Conservation (phyloP, 2,888 invertebrate species). For the Polyploca ridens region DNA sequence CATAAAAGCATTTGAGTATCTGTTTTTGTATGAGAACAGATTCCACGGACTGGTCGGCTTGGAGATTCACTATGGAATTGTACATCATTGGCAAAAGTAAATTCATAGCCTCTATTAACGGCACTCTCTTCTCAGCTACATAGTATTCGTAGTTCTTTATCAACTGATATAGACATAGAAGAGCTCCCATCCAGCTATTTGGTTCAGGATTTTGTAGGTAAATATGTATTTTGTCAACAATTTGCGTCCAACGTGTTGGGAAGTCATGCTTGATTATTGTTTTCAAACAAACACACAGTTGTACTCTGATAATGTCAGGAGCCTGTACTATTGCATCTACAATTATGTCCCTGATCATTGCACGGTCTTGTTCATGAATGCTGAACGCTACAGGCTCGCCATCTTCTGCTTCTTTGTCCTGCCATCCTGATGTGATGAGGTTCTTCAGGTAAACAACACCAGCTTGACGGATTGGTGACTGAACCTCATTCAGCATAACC, state of each 20-base stretch:
- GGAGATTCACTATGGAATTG: constrained; percentile 90
- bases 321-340: constrained; percentile 98
- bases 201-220: constrained; percentile 96
- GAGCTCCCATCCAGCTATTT: constrained; percentile 95
- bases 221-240: constrained; percentile 97
- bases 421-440: constrained; percentile 94
- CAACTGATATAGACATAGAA: constrained; percentile 95
- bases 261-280: constrained; percentile 98
- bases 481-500: constrained; percentile 94
- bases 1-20: constrained; percentile 94
- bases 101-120: constrained; percentile 98
- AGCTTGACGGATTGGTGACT: constrained; percentile 97
- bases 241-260: constrained; percentile 97
- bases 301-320: constrained; percentile 95
- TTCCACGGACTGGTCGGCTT: constrained; percentile 93
- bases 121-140: constrained; percentile 93
- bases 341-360: constrained; percentile 95
- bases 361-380: constrained; percentile 98
- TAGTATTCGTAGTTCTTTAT: constrained; percentile 97
- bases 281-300: constrained; percentile 96
- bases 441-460: constrained; percentile 99
- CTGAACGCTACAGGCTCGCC: constrained; percentile 91
- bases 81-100: constrained; percentile 96
- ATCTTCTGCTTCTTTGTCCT: constrained; percentile 90
- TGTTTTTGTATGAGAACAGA: constrained; percentile 97